Base-by-base conservation (phyloP, 2,113 vertebrate species). In the Chlamydotis undulata region DNA sequence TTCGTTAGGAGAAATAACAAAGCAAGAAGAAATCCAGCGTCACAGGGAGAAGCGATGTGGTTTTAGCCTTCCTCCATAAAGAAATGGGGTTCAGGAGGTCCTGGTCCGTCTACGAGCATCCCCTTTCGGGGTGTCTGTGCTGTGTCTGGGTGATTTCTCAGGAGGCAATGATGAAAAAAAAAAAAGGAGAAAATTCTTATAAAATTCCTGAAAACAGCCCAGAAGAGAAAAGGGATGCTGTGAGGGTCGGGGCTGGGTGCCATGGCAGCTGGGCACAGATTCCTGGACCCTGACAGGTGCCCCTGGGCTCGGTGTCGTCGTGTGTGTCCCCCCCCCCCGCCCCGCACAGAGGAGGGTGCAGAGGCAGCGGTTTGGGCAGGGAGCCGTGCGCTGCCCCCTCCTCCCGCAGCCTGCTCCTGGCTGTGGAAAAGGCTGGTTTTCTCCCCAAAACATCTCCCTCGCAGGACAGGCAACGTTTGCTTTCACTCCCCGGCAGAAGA, bases 1-100 rank as follows among this genome's bases (percentile, higher is more conserved):
- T 68, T 35, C 15, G 2, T 25, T 35, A 59, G 35, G 26, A 91
- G 19, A 82, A 84, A 41, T 26, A 26, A 37, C 10, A 67, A 86
- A 86, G 8, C 33, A 69, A 70, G 50, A 71, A 75, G n/a, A 65
- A 80, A 70, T 53, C 12, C 45, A 22, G 26, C 0, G 1, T 15
- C 9, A 5, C 33, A 5, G 52, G 0, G 0, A 43, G 53, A 56
- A 52, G 33, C 1, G 3, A 9, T 12, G 39, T 14, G 21, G 2
- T 47, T 75, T 83, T 25, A 84, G 26, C 39, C 19, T 82, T 83
- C 5, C 13, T 18, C 53, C 7, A 0, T 39, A 33, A 65, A 45
- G n/a, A 35, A 80, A 49, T 0, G 1, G 23, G 45, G n/a, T 4
- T 80, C 37, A 14, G 39, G 67, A 64, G 14, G 49, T 39, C 26